Evolutionary conservation across 2,888 invertebrate genomes (phyloP).

Genomic region (Cantharis rufa): DNA sequence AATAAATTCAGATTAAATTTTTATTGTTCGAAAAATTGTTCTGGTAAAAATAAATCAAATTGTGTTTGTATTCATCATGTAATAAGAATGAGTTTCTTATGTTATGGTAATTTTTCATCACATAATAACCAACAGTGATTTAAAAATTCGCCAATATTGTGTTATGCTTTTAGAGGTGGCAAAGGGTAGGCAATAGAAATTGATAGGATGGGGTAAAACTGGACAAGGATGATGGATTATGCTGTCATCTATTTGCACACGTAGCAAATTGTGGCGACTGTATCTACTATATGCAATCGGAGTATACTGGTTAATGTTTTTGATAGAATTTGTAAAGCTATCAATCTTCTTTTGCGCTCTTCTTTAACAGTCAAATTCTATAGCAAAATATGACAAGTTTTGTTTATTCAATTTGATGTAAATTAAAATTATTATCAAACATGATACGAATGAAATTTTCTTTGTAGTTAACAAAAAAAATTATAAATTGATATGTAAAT

Average conservation of each 20-base stretch:
- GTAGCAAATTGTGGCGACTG: conserved; percentile 52
- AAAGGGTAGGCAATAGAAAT: conserved; percentile 32
- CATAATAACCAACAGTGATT: neutral
- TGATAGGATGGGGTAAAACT: conserved; percentile 42
- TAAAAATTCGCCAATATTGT: conserved; percentile 6
- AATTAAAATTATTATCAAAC: conserved; percentile 35
- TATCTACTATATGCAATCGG: conserved; percentile 39
- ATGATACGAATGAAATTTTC: conserved; percentile 28
- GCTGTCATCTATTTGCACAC: conserved; percentile 51
- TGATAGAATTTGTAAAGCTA: conserved; percentile 50
- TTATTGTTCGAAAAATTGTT: neutral
- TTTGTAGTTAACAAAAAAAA: neutral
- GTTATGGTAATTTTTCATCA: neutral
- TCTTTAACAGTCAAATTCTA: conserved; percentile 43
- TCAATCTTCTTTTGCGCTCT: conserved; percentile 50
- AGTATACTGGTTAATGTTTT: conserved; percentile 49
- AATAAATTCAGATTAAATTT: neutral
- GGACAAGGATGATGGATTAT: conserved; percentile 54
- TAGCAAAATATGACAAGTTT: conserved; percentile 48
- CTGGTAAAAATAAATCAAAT: neutral
- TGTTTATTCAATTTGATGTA: conserved; percentile 36
- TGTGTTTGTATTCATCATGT: neutral
- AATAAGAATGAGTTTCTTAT: neutral
- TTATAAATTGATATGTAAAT: conserved; percentile 8
- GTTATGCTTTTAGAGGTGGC: conserved; percentile 11